Base-by-base conservation (phyloP, 2,888 invertebrate genomes). In the Napeogenes sylphis region DNA sequence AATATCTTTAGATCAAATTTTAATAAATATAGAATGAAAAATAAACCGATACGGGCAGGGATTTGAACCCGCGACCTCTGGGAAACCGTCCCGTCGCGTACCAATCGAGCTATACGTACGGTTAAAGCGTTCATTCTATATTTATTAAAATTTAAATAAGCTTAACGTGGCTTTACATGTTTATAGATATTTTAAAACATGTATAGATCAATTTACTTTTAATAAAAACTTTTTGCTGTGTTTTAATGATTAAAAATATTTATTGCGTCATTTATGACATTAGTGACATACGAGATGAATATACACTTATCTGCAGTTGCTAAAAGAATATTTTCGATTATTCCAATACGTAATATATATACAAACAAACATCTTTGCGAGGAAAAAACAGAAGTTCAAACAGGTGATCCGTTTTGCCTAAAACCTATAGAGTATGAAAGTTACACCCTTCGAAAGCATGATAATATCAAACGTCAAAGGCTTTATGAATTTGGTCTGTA, bases 401-500 rank as follows among this genome's bases (percentile, higher is more conserved):
- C 71, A 21, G 70, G 68, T 12, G 78, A 80, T 66, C 78, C 80
- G 5, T 77, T 83, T 64, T 75, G 75, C 60, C 70, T 86, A 53
- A 74, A 84, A 45, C 83, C 84, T 0, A 75, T 89, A 2, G 77
- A 77, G 53, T 66, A 71, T 21, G 68, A 76, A 14, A 71, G 71
- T 55, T 75, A 79, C 64, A 89, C 86, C 0, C 51, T 89, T 2
- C 78, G 78, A 58, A 78, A 69, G 55, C 90, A 90, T 64, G 77
- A 89, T 59, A 89, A 87, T 55, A 55, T 56, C 0, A 73, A 66
- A 56, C 79, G 90, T 3, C 85, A 88, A 71, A 75, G 67, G 21
- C 72, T 89, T 2, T 89, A 90, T 59, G 85, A 89, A 58, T 90
- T 87, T 58, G 90, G 90, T 30, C 69, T 90, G 3, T 90, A 90